Conservation (phyloP, 2,113 vertebrate genomes). For the Gymnocephalus cernua region DNA sequence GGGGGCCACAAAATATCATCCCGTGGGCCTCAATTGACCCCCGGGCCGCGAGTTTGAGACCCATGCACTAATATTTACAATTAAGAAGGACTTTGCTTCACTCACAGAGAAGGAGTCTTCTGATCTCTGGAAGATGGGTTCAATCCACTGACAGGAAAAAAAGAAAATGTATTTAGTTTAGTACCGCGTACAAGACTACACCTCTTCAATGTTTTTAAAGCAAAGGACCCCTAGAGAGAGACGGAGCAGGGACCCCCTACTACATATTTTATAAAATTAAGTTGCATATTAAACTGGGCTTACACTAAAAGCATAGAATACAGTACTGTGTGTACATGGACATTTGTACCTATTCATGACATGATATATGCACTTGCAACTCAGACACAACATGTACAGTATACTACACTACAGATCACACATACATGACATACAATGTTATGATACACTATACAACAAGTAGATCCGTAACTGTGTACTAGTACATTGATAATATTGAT, state of each 20-base stretch:
- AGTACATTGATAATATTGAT: neutral
- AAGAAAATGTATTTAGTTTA: too few relatives aligned
- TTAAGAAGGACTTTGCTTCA: neutral
- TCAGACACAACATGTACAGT: neutral
- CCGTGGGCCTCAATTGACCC: too few relatives aligned
- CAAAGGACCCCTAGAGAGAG: too few relatives aligned
- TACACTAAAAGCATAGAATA: too few relatives aligned
- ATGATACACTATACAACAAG: neutral
- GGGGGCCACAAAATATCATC: too few relatives aligned
- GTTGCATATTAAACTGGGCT: too few relatives aligned
- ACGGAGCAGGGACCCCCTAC: too few relatives aligned
- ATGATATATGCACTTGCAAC: neutral
- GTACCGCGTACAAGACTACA: too few relatives aligned
- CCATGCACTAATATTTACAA: neutral
- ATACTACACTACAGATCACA: neutral
- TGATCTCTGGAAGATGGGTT: conserved; percentile 72
- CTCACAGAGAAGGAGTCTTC: conserved; percentile 69
- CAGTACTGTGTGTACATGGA: too few relatives aligned
- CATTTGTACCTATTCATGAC: neutral
- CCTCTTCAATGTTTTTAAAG: too few relatives aligned
- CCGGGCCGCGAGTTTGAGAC: too few relatives aligned
- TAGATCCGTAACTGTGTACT: neutral
- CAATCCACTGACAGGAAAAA: conserved; percentile 60
- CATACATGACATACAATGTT: neutral
- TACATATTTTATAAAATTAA: too few relatives aligned